Conservation (phyloP, 2,888 invertebrate species). For the Cactoblastis cactorum region DNA sequence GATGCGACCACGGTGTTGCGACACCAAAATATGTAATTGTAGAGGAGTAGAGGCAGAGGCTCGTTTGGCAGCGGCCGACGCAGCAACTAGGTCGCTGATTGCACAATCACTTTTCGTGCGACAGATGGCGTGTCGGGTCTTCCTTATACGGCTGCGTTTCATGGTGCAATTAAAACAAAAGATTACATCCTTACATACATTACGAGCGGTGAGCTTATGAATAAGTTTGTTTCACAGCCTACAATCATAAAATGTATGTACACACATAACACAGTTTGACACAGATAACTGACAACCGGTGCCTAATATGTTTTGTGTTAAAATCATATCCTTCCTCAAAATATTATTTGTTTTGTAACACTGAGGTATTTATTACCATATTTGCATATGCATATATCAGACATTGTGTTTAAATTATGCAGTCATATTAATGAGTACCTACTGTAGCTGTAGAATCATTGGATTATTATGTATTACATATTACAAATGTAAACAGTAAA, state of each 20-base stretch:
- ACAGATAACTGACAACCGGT: too few species aligned
- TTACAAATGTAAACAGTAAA: background rate
- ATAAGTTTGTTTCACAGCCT: background rate
- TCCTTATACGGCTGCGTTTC: constrained; percentile 57
- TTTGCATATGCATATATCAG: too few species aligned
- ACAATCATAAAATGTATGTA: too few species aligned
- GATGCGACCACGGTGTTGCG: constrained; percentile 75
- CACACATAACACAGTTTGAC: too few species aligned
- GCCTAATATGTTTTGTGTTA: too few species aligned
- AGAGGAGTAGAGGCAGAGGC: constrained; percentile 60
- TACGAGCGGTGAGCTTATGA: background rate
- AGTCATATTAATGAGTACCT: too few species aligned
- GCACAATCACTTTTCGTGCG: constrained; percentile 63
- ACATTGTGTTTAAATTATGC: too few species aligned
- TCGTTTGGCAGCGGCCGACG: constrained; percentile 73
- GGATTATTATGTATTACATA: too few species aligned
- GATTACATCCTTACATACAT: background rate
- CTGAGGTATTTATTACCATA: background rate
- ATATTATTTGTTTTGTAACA: background rate
- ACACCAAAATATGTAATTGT: constrained; percentile 78
- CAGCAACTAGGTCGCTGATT: constrained; percentile 70
- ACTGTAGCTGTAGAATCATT: too few species aligned
- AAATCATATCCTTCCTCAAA: background rate
- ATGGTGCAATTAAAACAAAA: constrained; percentile 34
- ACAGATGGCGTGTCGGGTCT: constrained; percentile 71